phyloP scores from a whole-genome alignment of 2,888 invertebrate genomes.

The Hemaris fuciformis region DNA sequence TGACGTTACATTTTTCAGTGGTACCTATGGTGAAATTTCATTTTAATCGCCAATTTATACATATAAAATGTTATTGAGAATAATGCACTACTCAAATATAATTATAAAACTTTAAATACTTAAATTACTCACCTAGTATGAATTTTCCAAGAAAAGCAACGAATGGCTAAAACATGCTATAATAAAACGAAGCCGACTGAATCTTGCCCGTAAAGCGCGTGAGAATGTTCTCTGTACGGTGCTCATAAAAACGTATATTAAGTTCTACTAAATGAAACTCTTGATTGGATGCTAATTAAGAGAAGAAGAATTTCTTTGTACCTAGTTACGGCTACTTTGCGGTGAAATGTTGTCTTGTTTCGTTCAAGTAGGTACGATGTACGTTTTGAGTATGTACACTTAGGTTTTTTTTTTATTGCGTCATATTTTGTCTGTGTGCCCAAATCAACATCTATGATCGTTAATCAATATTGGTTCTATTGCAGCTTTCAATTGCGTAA shows the following conservation, averaged over 20 bases:
- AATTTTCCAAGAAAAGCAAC: conserved; percentile 35
- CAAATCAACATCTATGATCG: conserved; percentile 52
- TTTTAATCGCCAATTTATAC: not conserved
- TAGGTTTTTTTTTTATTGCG: conserved; percentile 26
- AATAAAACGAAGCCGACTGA: conserved; percentile 37
- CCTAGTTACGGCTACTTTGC: conserved; percentile 21
- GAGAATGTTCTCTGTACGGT: conserved; percentile 60
- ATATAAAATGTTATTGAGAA: not conserved
- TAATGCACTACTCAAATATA: not conserved
- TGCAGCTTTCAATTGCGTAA: conserved; percentile 63
- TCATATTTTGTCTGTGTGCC: conserved; percentile 26
- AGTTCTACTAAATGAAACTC: conserved; percentile 63
- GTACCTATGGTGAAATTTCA: not conserved
- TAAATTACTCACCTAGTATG: not conserved
- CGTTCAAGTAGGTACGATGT: conserved; percentile 20
- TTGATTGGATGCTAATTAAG: conserved; percentile 72
- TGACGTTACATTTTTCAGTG: not conserved
- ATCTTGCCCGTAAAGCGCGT: conserved; percentile 55
- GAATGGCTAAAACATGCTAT: conserved; percentile 42
- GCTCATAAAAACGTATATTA: conserved; percentile 62
- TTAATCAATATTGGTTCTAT: conserved; percentile 66
- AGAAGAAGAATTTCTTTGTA: conserved; percentile 63
- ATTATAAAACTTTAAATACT: not conserved
- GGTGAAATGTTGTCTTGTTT: conserved; percentile 47
- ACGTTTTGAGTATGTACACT: conserved; percentile 23